phyloP scores from a whole-genome alignment of 2,888 invertebrate genomes.

The Phania funesta region DNA sequence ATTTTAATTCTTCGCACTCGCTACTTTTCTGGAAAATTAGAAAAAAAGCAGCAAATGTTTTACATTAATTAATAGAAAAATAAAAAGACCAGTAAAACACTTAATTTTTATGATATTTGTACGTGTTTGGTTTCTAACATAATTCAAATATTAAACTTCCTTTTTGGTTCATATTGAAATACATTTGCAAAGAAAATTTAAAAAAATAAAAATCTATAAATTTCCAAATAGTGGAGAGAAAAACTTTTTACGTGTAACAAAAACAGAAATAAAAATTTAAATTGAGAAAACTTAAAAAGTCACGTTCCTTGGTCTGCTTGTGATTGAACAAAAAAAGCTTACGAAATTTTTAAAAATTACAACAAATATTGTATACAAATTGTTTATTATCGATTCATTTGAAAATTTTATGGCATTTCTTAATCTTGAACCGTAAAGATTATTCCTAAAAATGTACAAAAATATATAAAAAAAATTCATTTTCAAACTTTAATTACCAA shows the following conservation, averaged over 20 bases:
- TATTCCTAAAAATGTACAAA: not conserved
- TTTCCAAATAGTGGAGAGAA: not conserved
- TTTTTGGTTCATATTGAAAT: not conserved
- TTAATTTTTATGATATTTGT: constrained; percentile 54
- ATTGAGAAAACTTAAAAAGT: constrained; percentile 47
- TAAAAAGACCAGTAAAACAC: no score
- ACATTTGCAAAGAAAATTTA: not conserved
- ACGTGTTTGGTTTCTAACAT: constrained; percentile 48
- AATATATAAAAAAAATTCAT: no score
- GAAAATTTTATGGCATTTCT: constrained; percentile 31
- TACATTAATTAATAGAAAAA: not conserved
- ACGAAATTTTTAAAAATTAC: not conserved
- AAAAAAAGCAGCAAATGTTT: no score
- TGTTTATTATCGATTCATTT: constrained; percentile 5
- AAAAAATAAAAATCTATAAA: not conserved
- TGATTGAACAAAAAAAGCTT: not conserved
- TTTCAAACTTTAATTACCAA: not conserved
- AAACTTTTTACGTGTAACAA: not conserved
- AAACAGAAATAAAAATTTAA: no score
- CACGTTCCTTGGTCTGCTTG: constrained; percentile 26
- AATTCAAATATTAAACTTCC: not conserved
- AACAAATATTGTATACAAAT: constrained; percentile 11
- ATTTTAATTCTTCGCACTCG: no score
- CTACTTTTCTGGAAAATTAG: no score
- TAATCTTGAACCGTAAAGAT: constrained; percentile 13